phyloP scores from a whole-genome alignment of 2,888 invertebrate species.

The Polydrusus pterygomalis region DNA sequence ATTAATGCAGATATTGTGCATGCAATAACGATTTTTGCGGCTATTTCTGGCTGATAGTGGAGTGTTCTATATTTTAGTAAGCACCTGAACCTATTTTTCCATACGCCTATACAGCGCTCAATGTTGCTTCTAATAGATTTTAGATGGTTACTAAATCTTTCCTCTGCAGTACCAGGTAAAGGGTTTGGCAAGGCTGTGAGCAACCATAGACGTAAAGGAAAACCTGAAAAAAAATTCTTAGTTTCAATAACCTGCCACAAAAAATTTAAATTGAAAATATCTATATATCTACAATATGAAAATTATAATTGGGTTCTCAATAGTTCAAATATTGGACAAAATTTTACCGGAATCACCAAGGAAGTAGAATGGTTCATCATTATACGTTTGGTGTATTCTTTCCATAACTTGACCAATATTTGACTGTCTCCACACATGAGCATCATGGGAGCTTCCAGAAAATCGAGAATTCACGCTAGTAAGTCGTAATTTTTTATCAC shows the following conservation, averaged over 20 bases:
- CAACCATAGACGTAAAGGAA: conserved; percentile 42
- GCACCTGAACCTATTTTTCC: conserved; percentile 50
- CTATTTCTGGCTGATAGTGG: conserved; percentile 41
- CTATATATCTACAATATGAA: too few relatives aligned
- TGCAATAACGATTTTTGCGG: not conserved
- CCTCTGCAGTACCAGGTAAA: conserved; percentile 36
- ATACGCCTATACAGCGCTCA: conserved; percentile 37
- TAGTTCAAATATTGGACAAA: not conserved
- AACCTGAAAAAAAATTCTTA: conserved; percentile 23
- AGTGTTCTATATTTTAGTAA: conserved; percentile 49
- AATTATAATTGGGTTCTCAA: too few relatives aligned
- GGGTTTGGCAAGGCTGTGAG: conserved; percentile 31
- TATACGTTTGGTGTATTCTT: not conserved
- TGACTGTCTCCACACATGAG: conserved; percentile 39
- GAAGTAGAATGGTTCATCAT: not conserved
- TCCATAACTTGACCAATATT: conserved; percentile 25
- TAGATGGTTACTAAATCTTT: conserved; percentile 32
- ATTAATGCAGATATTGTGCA: conserved; percentile 46
- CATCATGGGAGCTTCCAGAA: conserved; percentile 37
- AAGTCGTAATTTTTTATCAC: conserved; percentile 31
- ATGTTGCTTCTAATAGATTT: conserved; percentile 37
- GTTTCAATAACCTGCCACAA: not conserved
- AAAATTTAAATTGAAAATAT: too few relatives aligned
- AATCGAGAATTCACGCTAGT: conserved; percentile 21
- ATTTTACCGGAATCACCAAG: conserved; percentile 1